These are phyloP conservation scores for Spizaetus ornatus DNA, from an alignment of 2,113 vertebrate species.

Conservation along the genomic window DNA sequence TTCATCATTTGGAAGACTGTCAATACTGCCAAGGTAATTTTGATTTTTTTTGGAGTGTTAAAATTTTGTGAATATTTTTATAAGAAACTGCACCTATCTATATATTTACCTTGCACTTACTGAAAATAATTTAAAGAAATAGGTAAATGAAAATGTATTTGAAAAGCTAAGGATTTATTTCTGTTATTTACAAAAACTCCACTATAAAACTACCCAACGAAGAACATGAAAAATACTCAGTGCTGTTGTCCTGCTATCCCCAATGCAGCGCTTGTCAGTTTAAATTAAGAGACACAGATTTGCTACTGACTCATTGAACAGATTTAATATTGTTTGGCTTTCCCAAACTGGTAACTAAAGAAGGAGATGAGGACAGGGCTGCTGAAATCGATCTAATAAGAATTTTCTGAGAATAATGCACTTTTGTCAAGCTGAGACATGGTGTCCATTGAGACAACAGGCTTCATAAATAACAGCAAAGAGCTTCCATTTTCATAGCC, in stretches of 20 bases:
- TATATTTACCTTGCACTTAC: background rate
- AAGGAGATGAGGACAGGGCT: background rate
- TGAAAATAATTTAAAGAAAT: background rate
- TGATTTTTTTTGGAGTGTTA: background rate
- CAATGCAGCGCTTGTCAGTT: background rate
- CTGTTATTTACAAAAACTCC: background rate
- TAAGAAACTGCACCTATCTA: background rate
- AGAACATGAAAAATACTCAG: background rate
- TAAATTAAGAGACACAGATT: background rate
- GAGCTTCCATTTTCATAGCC: background rate
- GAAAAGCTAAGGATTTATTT: background rate
- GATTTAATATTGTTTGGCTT: conserved; percentile 24
- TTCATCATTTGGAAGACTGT: conserved; percentile 84
- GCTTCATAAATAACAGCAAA: background rate
- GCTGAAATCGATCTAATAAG: conserved; percentile 13
- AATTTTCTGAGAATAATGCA: conserved; percentile 37
- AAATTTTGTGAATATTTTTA: background rate
- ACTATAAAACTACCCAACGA: background rate
- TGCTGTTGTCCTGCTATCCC: background rate
- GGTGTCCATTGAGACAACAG: background rate
- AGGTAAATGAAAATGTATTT: background rate
- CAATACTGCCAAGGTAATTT: conserved; percentile 83
- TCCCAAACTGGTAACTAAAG: conserved; percentile 36
- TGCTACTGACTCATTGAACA: conserved; percentile 3
- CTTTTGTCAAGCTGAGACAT: conserved; percentile 20